Base-by-base conservation (phyloP, 2,113 vertebrate species). In the Suncus etruscus region DNA sequence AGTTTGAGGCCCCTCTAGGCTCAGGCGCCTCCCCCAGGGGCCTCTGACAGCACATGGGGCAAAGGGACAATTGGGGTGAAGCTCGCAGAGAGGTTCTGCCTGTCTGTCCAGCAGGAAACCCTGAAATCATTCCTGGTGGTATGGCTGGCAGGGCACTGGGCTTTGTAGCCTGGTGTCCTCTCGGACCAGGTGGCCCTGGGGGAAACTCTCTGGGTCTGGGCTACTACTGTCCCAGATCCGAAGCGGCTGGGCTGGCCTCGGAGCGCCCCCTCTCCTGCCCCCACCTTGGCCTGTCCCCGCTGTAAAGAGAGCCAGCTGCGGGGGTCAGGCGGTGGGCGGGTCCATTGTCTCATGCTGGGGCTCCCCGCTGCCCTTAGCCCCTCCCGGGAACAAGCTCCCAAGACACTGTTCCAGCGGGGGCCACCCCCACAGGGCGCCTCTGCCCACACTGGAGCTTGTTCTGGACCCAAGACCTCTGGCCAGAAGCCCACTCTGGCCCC, bases 281-380 rank as follows among this genome's bases (percentile, higher is more conserved):
- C 65, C 63, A 65, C 58, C 58, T 91, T 82, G 74, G 74, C 82
- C 85, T 89, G 66, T 89, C 70, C 90, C 77, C 27, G 77, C 86
- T 93, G 39, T 39, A 82, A 90, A 95, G 92, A 92, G 86, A 95
- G 83, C 75, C 95, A 95, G 94, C 93, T 93, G 95, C 78, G 88
- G 65, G 61, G 79, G 27, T 58, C 7, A 88, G 79, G 58, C 50
- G 0, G 54, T 66, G 79, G 87, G 78, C 85, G 78, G 75, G 63
- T 83, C 12, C 16, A 93, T 82, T 89, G 92, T 94, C 94, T 96
- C 88, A 95, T 90, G 51, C 63, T 29, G 58, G 0, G 6, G n/a
- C 86, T 76, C 85, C 39, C 76, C n/a, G 72, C 61, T 24, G 50
- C 31, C 61, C 48, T 25, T 6, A 91, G 50, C 87, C 27, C 45